phyloP scores from a whole-genome alignment of 1,140 invertebrate species.

The Caenorhabditis tropicalis region DNA sequence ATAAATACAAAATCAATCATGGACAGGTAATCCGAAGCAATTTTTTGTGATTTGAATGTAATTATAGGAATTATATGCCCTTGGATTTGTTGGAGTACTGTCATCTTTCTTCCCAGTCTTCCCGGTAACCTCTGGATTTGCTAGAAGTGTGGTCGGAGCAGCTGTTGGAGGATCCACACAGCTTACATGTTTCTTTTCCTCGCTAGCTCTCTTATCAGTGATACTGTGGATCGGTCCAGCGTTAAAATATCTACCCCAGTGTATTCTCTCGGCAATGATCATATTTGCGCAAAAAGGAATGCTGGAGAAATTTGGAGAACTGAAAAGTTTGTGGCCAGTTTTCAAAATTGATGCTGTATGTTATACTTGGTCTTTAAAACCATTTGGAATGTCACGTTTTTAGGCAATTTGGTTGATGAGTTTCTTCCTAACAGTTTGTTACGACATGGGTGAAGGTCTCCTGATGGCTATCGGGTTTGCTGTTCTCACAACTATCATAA shows the following conservation, averaged over 20 bases:
- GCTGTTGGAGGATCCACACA: constrained; percentile 69
- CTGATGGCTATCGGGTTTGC: constrained; percentile 66
- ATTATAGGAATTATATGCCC: constrained; percentile 66
- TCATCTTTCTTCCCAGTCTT: constrained; percentile 71
- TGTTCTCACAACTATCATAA: constrained; percentile 66
- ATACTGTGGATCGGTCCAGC: constrained; percentile 69
- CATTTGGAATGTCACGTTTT: not conserved
- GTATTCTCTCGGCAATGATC: constrained; percentile 68
- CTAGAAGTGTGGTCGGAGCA: constrained; percentile 65
- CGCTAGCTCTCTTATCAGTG: constrained; percentile 65
- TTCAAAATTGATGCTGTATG: constrained; percentile 70
- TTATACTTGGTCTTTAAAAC: not conserved
- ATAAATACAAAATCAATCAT: constrained; percentile 69
- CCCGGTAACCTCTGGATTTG: constrained; percentile 71
- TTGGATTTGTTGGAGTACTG: constrained; percentile 67
- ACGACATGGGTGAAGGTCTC: constrained; percentile 67
- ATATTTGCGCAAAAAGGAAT: constrained; percentile 64
- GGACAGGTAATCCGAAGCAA: constrained; percentile 59
- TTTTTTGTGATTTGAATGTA: not conserved
- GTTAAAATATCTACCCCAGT: constrained; percentile 69
- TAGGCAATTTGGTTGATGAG: constrained; percentile 67
- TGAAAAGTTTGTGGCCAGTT: constrained; percentile 65
- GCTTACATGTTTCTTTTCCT: constrained; percentile 68
- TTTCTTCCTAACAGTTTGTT: constrained; percentile 67
- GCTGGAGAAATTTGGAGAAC: constrained; percentile 65